Evolutionary conservation across 2,888 invertebrate species (phyloP), one percentile per base, ranked within the genome.

Genomic region (Macrophya annulata): DNA sequence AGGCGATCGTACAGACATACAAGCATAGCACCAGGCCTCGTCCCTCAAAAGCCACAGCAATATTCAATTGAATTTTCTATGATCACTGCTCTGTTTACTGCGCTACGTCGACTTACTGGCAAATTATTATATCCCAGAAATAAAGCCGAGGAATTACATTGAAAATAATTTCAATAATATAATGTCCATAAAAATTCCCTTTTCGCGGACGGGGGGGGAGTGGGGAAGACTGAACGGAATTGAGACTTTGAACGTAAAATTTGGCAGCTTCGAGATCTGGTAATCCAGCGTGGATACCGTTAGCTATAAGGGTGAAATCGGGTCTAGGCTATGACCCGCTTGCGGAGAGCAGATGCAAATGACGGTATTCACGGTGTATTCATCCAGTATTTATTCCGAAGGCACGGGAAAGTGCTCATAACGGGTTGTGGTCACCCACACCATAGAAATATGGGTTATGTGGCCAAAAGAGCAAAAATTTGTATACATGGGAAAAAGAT

Each of bases 361-460:
- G 86, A 87, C 74, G 62, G 68, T 68, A 68, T 83, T 83, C 68
- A 83, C 17, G 72, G 79, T 68, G 84, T 85, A 90, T 89, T 90
- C 89, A 90, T 86, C 86, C 82, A 62, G 87, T 79, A 72, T 87
- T 86, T 86, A 85, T 87, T 86, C 87, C 45, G 62, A 81, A 68
- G 74, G 86, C 89, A 88, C 88, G 87, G 89, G 89, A 90, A 90
- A 89, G 89, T 87, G 89, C 87, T 88, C 91, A 92, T 93, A 93
- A 93, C 93, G 93, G 93, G 93, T 93, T 93, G 90, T 89, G 90
- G 89, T 89, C 88, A 87, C 87, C 86, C 87, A 88, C 90, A 89
- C 90, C 90, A 92, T 92, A 89, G 91, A 93, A 93, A 93, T 93
- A 87, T 93, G 92, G 93, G 93, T 93, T 93, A 93, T 92, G 90